Base-by-base conservation (phyloP, 1,140 invertebrate genomes). In the Brachionus koreanus region DNA sequence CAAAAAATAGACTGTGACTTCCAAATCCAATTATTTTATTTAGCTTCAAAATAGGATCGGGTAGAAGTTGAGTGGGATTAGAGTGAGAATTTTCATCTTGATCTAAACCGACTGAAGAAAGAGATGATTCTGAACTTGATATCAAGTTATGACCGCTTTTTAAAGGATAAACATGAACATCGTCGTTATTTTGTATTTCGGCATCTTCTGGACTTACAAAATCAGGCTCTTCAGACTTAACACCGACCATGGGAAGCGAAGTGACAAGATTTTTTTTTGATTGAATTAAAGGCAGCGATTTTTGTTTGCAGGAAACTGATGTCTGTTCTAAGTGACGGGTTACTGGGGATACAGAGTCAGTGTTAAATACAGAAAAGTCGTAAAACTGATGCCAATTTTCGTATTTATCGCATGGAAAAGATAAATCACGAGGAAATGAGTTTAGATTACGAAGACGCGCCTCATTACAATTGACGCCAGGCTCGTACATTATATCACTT, bases 21-120 rank as follows among this genome's bases (percentile, higher is more conserved):
- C 88, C 87, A 85, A 87, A 88, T 37, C 88, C 88, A 79, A 88
- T 84, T 43, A 88, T 87, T 83, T 85, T 85, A 42, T 86, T 87
- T 49, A 88, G 83, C 39, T 85, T 85, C 67, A 88, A 72, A 42
- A 88, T 88, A 2, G 88, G 88, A 84, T 88, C 88, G 67, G 88
- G 88, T 79, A 86, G 83, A 37, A 88, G 83, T 9, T 83, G 83
- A 23, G 19, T 74, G n/a, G 12, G 49, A 37, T 16, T 57, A 16
- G 46, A 57, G 13, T 16, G 29, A 6, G 1, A 13, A 19, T 35
- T 13, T 74, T 25, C 7, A 5, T 74, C 25, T 19, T 37, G 33
- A 9, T 43, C 67, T 3, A 39, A 13, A 9, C 25, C 42, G 0
- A 74, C 19, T 23, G 65, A 69, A 37, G 65, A 69, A 19, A 69